Conservation (phyloP, 2,797 vertebrate genomes). For the Agapornis canus region DNA sequence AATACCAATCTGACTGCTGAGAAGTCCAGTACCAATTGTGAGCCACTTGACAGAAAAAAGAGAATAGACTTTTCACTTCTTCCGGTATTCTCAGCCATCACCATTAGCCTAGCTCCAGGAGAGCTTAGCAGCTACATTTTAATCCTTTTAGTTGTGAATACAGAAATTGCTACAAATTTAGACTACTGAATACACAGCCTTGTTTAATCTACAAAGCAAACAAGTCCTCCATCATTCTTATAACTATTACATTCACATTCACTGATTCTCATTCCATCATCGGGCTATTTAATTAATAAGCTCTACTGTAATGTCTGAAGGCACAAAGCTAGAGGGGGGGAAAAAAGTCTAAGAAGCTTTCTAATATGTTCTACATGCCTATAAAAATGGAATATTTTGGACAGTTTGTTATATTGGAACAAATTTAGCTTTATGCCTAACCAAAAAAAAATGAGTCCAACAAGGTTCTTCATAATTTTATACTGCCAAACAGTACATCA, state of each 20-base stretch:
- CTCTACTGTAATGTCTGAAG: neutral
- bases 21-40: neutral
- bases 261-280: neutral
- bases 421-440: neutral
- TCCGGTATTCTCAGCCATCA: neutral
- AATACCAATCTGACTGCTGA: neutral
- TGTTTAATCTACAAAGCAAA: neutral
- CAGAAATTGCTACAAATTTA: neutral
- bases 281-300: constrained; percentile 3
- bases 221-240: neutral
- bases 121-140: neutral
- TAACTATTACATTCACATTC: neutral
- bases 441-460: neutral
- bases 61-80: neutral
- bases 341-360: neutral
- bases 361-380: neutral
- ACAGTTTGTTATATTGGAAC: neutral
- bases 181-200: neutral
- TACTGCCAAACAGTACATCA: neutral
- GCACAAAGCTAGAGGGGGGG: neutral
- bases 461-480: neutral
- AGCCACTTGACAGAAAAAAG: neutral
- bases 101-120: neutral
- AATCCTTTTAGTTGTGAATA: neutral
- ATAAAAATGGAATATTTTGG: neutral